phyloP scores from a whole-genome alignment of 1,140 invertebrate species.

The Trichoplusia ni region DNA sequence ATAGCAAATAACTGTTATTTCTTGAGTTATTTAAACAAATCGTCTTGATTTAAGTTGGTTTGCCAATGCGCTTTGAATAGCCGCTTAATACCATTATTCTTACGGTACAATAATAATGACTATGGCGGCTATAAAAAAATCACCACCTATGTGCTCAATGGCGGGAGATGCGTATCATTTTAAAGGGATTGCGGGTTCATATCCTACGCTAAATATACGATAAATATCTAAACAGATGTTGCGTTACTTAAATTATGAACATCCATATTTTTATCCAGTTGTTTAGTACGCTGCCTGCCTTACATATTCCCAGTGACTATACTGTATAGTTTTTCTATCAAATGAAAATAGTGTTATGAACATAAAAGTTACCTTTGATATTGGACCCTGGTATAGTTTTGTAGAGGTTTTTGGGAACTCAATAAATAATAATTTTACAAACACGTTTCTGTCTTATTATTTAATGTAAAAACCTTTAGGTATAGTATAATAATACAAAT shows the following conservation, averaged over 20 bases:
- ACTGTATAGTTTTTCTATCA: conserved; percentile 40
- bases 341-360: conserved; percentile 48
- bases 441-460: conserved; percentile 47
- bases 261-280: background rate
- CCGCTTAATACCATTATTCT: no score
- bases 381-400: conserved; percentile 77
- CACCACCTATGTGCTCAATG: no score
- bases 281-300: conserved; percentile 1
- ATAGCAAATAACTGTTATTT: no score
- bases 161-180: no score
- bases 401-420: conserved; percentile 78
- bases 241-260: background rate
- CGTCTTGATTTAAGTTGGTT: no score
- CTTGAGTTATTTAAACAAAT: no score
- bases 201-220: no score
- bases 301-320: conserved; percentile 36
- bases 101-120: no score
- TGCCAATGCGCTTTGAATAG: no score
- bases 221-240: background rate
- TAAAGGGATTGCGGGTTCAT: no score
- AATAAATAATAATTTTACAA: conserved; percentile 73
- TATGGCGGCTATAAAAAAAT: no score
- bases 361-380: conserved; percentile 70
- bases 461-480: conserved; percentile 33
- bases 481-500: background rate